Evolutionary conservation across 2,113 vertebrate genomes (phyloP), one percentile per base, ranked within the genome.

Genomic region (Mesembrinibis cayennensis): DNA sequence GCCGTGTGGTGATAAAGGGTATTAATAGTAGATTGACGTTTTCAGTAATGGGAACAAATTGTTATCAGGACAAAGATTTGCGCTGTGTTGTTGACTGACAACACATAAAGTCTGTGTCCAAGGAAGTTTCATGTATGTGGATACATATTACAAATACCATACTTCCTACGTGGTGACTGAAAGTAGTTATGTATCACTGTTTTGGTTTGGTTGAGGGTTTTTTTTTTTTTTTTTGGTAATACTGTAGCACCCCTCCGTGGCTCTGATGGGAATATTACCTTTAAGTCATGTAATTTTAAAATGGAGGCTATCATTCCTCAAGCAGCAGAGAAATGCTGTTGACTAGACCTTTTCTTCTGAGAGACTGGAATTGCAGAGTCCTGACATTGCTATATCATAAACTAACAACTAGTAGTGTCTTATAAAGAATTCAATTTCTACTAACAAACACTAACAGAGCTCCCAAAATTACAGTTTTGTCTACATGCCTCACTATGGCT

Each of bases 231-330:
- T 67, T 67, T 29, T 4, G 16, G 6, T 9, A 55, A 17, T 38
- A 3, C 65, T 61, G 74, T 7, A 95, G 96, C 94, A 70, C 97
- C 97, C 89, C 95, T 65, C 23, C 5, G 20, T 92, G 97, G 96
- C 69, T 25, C 40, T 21, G 30, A 10, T 11, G 36, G 76, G 44
- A 93, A 87, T 20, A 58, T 13, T 16, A 26, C 63, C 59, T 58
- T 20, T 23, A 72, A 67, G 45, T 1, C 78, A 11, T 5, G 16
- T 11, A 9, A 49, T 32, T 89, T 42, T 90, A 79, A 96, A 91
- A 97, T 94, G 96, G 95, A 96, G 69, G 87, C 56, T 22, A 14
- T 6, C 1, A 6, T 1, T 42, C 42, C 82, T 78, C 47, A 4
- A 42, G 45, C 44, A 83, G 77, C 77, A 91, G 12, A 70, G 79